Conservation (phyloP, 2,888 invertebrate genomes). For the Cantharis lateralis region DNA sequence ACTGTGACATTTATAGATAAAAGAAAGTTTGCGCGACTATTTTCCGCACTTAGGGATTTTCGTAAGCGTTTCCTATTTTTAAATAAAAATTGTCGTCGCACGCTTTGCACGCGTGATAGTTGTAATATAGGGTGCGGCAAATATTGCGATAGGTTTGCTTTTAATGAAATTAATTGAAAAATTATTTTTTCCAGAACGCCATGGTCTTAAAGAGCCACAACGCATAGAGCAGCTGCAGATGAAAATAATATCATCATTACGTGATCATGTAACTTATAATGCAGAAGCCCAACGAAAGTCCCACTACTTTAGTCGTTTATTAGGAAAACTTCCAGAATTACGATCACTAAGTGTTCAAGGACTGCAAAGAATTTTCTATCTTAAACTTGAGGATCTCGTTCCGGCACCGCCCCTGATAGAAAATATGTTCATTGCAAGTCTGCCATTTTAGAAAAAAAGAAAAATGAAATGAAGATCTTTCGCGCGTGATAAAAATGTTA, state of each 20-base stretch:
- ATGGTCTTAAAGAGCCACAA: slow-evolving; percentile 88
- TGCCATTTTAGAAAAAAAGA: slow-evolving; percentile 81
- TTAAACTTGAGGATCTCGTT: slow-evolving; percentile 89
- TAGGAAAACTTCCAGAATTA: slow-evolving; percentile 91
- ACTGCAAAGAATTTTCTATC: slow-evolving; percentile 90
- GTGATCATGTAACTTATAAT: slow-evolving; percentile 95
- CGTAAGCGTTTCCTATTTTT: background rate
- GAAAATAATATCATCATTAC: slow-evolving; percentile 93
- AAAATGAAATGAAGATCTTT: slow-evolving; percentile 5
- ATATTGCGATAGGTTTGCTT: background rate
- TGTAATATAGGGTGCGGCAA: background rate
- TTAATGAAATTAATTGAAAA: background rate
- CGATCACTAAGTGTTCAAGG: slow-evolving; percentile 92
- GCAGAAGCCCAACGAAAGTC: slow-evolving; percentile 87
- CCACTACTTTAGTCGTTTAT: slow-evolving; percentile 90
- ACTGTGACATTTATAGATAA: background rate
- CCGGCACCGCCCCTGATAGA: slow-evolving; percentile 92
- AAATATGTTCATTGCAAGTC: slow-evolving; percentile 92
- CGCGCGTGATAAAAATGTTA: slow-evolving; percentile 49
- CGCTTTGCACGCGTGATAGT: background rate
- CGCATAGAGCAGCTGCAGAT: slow-evolving; percentile 94
- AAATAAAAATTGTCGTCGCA: background rate
- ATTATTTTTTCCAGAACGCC: slow-evolving; percentile 74
- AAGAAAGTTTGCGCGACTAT: background rate
- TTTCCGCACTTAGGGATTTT: background rate